Percentiles rank a stretch among this genome's conserved stretches.
Conservation (phyloP, 2,113 vertebrate genomes). For the Apaloderma vittatum region DNA sequence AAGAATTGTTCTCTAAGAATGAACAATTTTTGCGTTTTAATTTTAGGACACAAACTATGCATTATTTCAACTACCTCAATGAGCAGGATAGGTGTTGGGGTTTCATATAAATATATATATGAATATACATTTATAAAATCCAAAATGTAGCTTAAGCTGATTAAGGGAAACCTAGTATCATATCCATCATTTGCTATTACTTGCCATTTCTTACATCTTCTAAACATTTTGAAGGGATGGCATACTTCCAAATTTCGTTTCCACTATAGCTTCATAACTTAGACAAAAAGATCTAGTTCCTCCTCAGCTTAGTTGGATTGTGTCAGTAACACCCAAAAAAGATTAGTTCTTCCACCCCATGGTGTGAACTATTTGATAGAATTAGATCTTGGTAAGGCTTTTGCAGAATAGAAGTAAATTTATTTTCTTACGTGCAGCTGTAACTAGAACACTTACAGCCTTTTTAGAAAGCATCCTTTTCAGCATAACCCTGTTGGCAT, state of each 20-base stretch:
- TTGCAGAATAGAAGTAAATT: neutral
- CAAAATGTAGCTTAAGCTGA: neutral
- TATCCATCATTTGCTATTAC: neutral
- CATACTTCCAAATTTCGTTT: neutral
- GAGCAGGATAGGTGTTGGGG: neutral
- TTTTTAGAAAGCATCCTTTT: neutral
- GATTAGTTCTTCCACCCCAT: neutral
- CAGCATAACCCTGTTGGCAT: neutral
- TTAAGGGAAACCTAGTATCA: neutral
- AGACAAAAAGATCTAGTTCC: neutral
- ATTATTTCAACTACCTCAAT: neutral
- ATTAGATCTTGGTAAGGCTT: slow-evolving; percentile 1
- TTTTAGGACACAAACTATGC: neutral
- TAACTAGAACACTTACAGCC: neutral
- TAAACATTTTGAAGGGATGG: neutral
- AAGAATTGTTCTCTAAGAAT: neutral
- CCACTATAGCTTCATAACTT: neutral
- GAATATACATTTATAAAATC: neutral
- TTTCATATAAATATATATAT: neutral
- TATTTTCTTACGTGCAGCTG: slow-evolving; percentile 12
- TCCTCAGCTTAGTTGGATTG: neutral
- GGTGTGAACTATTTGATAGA: neutral
- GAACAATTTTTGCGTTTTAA: neutral
- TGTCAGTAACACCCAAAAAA: neutral
- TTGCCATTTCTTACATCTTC: neutral